Percentiles rank a stretch among this genome's conserved stretches.
Evolutionary conservation across 2,113 vertebrate genomes (phyloP).

Genomic region (Barnardius zonarius): DNA sequence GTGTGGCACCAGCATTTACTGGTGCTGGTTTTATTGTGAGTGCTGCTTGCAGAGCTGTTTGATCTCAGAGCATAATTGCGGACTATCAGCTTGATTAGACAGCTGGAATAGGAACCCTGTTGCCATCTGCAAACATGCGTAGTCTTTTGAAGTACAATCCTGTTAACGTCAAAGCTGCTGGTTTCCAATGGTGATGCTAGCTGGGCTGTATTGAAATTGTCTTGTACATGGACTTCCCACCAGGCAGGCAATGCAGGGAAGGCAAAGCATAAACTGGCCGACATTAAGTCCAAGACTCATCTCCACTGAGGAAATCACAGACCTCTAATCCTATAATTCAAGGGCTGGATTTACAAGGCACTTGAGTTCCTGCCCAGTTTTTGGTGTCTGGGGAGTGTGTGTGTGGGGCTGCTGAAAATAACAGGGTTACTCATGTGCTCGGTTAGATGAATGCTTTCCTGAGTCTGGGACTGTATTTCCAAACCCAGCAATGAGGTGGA

Average conservation of each 20-base stretch:
- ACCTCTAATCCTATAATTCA: background rate
- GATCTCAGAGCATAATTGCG: background rate
- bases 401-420: background rate
- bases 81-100: constrained; percentile 24
- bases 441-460: background rate
- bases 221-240: constrained; percentile 33
- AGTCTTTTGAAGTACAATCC: constrained; percentile 43
- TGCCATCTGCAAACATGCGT: constrained; percentile 28
- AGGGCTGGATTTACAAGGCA: background rate
- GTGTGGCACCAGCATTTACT: background rate
- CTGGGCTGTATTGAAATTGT: constrained; percentile 15
- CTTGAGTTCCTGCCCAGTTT: background rate
- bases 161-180: constrained; percentile 47
- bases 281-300: background rate
- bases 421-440: background rate
- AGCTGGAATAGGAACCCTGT: constrained; percentile 53
- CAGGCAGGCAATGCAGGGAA: constrained; percentile 6
- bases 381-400: background rate
- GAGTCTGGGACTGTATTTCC: background rate
- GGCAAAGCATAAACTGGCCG: background rate
- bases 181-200: constrained; percentile 52
- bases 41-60: background rate
- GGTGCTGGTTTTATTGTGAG: background rate
- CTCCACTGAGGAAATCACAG: background rate
- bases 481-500: background rate